These are phyloP conservation scores for Lamprotornis superbus DNA, from an alignment of 2,113 vertebrate genomes.

Conservation along the genomic window DNA sequence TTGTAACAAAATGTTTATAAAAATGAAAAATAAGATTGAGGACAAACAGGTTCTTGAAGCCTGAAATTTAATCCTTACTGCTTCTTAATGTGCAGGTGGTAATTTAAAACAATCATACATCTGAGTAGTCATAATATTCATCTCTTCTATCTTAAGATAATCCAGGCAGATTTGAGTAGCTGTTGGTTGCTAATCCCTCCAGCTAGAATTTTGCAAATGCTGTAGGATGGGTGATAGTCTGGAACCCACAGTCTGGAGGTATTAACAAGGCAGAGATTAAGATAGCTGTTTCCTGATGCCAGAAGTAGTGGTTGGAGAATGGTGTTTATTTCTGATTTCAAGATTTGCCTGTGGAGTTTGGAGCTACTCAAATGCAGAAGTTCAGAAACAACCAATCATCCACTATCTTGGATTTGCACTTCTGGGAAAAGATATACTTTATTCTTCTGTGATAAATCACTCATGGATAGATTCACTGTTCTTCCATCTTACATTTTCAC, in stretches of 20 bases:
- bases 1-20: background rate
- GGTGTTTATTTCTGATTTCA: background rate
- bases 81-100: background rate
- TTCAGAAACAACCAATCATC: background rate
- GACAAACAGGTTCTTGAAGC: background rate
- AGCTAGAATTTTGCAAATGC: slow-evolving; percentile 10
- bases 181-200: background rate
- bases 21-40: background rate
- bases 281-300: background rate
- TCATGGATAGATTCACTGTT: background rate
- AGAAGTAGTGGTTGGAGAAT: background rate
- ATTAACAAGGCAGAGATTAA: background rate
- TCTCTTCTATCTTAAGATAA: background rate
- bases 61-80: background rate
- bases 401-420: background rate
- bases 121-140: background rate
- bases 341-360: background rate
- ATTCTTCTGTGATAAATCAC: background rate
- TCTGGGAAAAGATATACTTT: background rate
- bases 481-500: background rate
- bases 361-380: background rate
- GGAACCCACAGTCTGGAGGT: background rate
- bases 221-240: background rate
- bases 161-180: background rate
- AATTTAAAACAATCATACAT: background rate